Conservation (phyloP, 2,797 vertebrate genomes). For the Cryptoprocta ferox region DNA sequence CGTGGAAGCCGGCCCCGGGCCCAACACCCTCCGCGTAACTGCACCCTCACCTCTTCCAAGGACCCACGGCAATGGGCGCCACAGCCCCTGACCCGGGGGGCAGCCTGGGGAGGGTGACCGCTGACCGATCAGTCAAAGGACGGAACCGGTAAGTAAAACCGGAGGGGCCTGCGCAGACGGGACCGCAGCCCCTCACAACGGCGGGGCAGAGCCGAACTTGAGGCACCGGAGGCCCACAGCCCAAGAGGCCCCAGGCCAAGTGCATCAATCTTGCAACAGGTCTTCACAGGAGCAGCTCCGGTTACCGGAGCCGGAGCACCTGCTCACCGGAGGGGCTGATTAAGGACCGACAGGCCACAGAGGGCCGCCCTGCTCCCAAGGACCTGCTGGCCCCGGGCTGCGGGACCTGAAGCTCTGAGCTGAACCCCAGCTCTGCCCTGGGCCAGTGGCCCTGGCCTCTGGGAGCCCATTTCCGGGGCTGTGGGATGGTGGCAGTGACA, state of each 20-base stretch:
- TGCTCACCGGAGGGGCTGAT: too few relatives aligned
- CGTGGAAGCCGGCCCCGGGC: background rate
- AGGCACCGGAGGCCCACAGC: fast-evolving
- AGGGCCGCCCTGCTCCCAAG: background rate
- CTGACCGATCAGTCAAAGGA: fast-evolving
- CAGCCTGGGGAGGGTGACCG: fast-evolving
- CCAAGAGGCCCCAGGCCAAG: background rate
- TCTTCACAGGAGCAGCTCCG: background rate
- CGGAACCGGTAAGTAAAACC: background rate
- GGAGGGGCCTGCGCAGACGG: fast-evolving
- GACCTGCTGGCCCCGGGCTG: background rate
- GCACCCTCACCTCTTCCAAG: background rate
- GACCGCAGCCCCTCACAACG: too few relatives aligned
- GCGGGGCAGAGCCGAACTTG: fast-evolving
- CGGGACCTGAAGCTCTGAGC: background rate
- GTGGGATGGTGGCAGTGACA: background rate
- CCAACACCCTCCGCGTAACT: background rate
- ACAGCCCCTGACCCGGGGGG: fast-evolving
- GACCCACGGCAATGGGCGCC: background rate
- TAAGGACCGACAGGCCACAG: background rate
- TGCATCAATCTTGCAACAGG: background rate
- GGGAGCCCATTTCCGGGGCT: background rate
- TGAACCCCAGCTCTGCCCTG: background rate
- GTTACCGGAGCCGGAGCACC: background rate
- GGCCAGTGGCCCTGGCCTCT: background rate